A percentile compares a stretch with the other conserved stretches of the same genome.
phyloP scores from a whole-genome alignment of 2,888 invertebrate species.

The Drosophila koepferae region DNA sequence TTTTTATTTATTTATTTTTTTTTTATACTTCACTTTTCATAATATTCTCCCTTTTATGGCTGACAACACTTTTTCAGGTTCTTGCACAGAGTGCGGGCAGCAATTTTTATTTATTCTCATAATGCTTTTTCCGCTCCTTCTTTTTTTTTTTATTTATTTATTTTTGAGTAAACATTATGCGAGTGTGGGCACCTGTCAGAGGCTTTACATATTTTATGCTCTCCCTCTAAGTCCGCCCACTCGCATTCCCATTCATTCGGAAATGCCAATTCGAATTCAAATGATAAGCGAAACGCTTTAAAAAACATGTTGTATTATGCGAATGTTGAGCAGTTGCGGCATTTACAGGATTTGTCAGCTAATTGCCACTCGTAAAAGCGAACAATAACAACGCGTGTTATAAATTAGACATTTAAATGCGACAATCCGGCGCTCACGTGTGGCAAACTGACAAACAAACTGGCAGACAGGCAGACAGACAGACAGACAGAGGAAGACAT shows the following conservation, averaged over 20 bases:
- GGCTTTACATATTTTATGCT: constrained; percentile 21
- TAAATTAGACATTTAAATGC: constrained; percentile 61
- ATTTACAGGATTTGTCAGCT: constrained; percentile 17
- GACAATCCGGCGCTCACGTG: constrained; percentile 27
- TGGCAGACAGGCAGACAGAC: not conserved
- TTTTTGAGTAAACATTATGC: constrained; percentile 28
- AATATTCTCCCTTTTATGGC: constrained; percentile 32
- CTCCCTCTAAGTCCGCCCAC: not conserved
- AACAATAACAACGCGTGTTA: constrained; percentile 26
- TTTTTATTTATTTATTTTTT: not conserved
- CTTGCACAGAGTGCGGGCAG: constrained; percentile 27
- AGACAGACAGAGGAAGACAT: not conserved
- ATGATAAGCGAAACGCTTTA: constrained; percentile 47
- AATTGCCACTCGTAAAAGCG: constrained; percentile 32
- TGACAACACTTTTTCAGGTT: constrained; percentile 30
- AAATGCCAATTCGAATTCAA: constrained; percentile 24
- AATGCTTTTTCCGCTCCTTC: not conserved
- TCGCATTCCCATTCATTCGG: too few species aligned
- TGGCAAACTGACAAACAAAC: constrained; percentile 4
- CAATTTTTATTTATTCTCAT: constrained; percentile 8
- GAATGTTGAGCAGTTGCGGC: constrained; percentile 9
- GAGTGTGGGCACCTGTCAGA: constrained; percentile 19
- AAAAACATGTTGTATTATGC: constrained; percentile 18
- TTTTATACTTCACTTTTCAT: not conserved
- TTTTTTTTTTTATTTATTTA: not conserved